These are phyloP conservation scores for Ligdia adustata DNA, from an alignment of 2,888 invertebrate species.

Conservation along the genomic window DNA sequence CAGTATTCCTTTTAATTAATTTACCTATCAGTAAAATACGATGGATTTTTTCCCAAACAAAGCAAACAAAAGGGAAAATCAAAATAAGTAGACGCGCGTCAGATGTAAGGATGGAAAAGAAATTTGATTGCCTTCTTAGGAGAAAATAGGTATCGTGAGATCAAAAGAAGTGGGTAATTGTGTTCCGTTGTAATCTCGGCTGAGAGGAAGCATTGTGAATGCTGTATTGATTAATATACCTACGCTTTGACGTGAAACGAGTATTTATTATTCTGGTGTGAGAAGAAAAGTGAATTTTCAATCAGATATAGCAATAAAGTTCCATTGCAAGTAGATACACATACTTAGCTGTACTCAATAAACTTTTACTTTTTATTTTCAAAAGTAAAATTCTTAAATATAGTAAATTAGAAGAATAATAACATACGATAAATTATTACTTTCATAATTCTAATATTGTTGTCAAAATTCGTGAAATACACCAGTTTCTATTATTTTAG, in stretches of 20 bases:
- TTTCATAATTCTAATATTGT: too few species aligned
- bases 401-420: too few species aligned
- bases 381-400: too few species aligned
- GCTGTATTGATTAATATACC: conserved; percentile 33
- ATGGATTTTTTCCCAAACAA: conserved; percentile 29
- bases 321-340: too few species aligned
- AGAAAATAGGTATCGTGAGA: conserved; percentile 37
- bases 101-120: conserved; percentile 36
- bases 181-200: conserved; percentile 38
- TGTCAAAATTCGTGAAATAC: too few species aligned
- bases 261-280: conserved; percentile 8
- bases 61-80: conserved; percentile 32
- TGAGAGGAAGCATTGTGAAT: conserved; percentile 35
- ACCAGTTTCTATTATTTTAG: too few species aligned
- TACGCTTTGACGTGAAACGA: conserved; percentile 14
- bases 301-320: too few species aligned
- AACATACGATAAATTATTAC: too few species aligned
- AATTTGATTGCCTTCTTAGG: conserved; percentile 41
- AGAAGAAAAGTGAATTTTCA: conserved; percentile 1
- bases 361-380: too few species aligned
- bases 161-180: conserved; percentile 37
- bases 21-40: conserved; percentile 10
- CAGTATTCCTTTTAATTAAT: conserved; percentile 5
- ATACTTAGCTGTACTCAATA: too few species aligned
- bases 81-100: conserved; percentile 27